phyloP scores from a whole-genome alignment of 2,888 invertebrate genomes.

The Griposia aprilina region DNA sequence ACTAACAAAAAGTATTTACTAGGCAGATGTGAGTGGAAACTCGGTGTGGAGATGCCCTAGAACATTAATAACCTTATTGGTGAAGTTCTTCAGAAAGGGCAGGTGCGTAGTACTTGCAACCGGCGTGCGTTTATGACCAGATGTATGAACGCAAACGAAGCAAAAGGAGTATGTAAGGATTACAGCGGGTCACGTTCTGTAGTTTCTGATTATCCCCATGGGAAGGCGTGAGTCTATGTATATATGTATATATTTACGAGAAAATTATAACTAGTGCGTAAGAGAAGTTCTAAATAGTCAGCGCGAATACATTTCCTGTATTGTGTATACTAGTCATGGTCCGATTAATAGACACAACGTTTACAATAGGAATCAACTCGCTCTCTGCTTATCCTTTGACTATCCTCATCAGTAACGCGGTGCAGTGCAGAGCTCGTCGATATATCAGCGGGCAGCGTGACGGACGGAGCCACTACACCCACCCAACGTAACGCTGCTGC shows the following conservation, averaged over 20 bases:
- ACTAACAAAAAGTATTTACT: too few species aligned
- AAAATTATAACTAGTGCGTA: too few species aligned
- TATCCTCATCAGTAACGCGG: constrained; percentile 44
- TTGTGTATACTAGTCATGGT: background rate
- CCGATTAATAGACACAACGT: background rate
- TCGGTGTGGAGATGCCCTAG: background rate
- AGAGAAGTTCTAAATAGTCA: background rate
- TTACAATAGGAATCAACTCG: background rate
- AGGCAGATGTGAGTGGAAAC: too few species aligned
- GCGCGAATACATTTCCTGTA: too few species aligned
- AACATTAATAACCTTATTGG: background rate
- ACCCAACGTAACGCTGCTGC: constrained; percentile 15
- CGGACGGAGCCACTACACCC: constrained; percentile 41
- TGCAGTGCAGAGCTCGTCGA: constrained; percentile 55
- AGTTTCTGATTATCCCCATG: background rate
- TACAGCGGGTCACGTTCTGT: background rate
- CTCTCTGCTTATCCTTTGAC: background rate
- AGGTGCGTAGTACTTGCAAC: background rate
- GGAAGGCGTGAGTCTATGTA: background rate
- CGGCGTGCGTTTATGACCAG: background rate
- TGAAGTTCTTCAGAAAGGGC: background rate
- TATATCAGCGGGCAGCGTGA: constrained; percentile 63
- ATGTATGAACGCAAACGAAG: background rate
- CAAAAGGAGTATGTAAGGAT: background rate
- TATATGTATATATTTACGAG: background rate